Base-by-base conservation (phyloP, 2,113 vertebrate species). In the Procapra przewalskii region DNA sequence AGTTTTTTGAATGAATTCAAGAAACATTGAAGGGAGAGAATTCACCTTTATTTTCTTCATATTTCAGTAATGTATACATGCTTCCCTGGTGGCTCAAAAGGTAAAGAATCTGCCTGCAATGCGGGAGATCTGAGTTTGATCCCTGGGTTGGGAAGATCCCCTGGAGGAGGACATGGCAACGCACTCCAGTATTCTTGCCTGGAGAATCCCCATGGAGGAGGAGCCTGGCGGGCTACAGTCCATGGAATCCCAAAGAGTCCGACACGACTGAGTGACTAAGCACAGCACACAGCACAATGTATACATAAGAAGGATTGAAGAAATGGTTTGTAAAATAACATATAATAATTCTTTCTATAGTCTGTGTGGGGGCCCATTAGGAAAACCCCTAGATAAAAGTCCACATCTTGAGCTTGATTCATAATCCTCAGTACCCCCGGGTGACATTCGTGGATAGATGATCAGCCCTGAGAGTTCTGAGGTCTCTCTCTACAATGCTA, bases 1-100 rank as follows among this genome's bases (percentile, higher is more conserved):
- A n/a, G 90, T 88, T 94, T 94, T 43, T 29, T 57, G 11, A 85
- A 55, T 57, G 29, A 96, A 55, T 55, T 89, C 12, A 80, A 54
- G 23, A 88, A 91, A 57, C 45, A 40, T 12, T 23, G 5, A 95
- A 84, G 21, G 31, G 57, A 54, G 43, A 55, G 27, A 85, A 94
- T 71, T 77, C 19, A 85, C 36, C 13, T 31, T 57, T 15, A 45
- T 81, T 67, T 27, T 23, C 45, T 85, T 60, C 29, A 4, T 79
- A 40, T 40, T 14, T 93, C 25, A 92, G 12, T 90, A 89, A 89
- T 5, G 5, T 40, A 40, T 71, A 23, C 19, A 71, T 12, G n/a
- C n/a, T 71, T 71, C n/a, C 10, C n/a, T 71, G 10, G 19, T 36
- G 9, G 64, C 64, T 71, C n/a, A 71, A 19, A 12, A 36, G 19